These are phyloP conservation scores for Rhingia campestris DNA, from an alignment of 2,888 invertebrate species.

Conservation along the genomic window DNA sequence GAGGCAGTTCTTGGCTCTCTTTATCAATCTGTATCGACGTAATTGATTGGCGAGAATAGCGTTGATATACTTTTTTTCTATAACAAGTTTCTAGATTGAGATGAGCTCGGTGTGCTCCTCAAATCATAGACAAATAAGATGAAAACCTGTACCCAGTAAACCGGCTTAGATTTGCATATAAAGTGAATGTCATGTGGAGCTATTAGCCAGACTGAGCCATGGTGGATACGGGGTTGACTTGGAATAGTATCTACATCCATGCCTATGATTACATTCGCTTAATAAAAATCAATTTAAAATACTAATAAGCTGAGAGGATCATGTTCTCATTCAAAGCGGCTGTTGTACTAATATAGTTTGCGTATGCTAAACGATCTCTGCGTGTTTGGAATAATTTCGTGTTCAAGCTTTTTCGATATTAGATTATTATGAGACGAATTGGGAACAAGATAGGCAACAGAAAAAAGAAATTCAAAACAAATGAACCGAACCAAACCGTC, in stretches of 20 bases:
- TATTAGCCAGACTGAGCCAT: background rate
- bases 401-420: no score
- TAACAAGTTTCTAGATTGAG: slow-evolving; percentile 17
- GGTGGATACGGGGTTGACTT: background rate
- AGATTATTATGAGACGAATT: no score
- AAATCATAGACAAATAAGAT: slow-evolving; percentile 5
- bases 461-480: background rate
- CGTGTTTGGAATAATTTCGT: no score
- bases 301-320: no score
- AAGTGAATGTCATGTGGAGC: slow-evolving; percentile 38
- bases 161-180: slow-evolving; percentile 65
- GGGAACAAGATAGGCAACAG: no score
- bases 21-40: slow-evolving; percentile 17
- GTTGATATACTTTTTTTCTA: slow-evolving; percentile 8
- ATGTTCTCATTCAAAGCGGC: no score
- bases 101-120: slow-evolving; percentile 4
- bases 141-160: slow-evolving; percentile 49
- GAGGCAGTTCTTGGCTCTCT: background rate
- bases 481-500: background rate
- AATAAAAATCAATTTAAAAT: no score
- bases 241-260: no score
- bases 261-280: no score
- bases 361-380: no score
- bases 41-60: slow-evolving; percentile 30
- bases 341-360: no score